Percentiles rank a stretch among this genome's conserved stretches.
These are phyloP conservation scores for Philopotamus ludificatus DNA, from an alignment of 1,140 invertebrate genomes.

Conservation along the genomic window DNA sequence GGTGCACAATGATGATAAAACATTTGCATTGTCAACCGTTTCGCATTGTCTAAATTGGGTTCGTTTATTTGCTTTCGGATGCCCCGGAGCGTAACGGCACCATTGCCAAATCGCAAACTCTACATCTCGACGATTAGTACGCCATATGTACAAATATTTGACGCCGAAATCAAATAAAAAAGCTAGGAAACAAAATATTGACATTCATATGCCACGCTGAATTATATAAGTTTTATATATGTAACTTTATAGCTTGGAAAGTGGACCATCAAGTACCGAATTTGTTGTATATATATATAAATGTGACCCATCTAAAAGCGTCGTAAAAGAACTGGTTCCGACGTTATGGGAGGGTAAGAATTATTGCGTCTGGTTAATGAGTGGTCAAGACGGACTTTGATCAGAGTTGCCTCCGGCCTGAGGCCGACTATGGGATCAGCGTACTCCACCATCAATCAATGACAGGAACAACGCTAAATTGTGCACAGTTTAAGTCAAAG, in stretches of 20 bases:
- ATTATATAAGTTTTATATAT: no score
- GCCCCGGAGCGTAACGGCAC: background rate
- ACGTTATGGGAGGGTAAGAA: no score
- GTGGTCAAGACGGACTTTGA: conserved; percentile 12
- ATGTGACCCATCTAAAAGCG: background rate
- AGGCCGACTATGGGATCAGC: no score
- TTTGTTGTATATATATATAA: background rate
- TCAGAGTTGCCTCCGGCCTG: no score
- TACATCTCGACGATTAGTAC: no score
- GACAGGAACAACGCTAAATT: conserved; percentile 24
- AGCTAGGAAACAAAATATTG: no score
- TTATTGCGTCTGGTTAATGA: no score
- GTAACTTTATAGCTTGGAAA: no score
- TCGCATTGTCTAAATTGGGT: background rate
- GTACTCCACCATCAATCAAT: conserved; percentile 30
- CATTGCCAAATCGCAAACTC: no score
- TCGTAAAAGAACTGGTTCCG: background rate
- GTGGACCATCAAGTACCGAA: background rate
- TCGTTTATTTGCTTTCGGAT: background rate
- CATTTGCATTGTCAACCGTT: background rate
- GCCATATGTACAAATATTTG: no score
- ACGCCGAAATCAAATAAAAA: no score
- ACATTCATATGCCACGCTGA: no score
- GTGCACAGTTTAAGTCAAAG: conserved; percentile 1
- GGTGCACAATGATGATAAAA: background rate